Conservation (phyloP, 1,140 invertebrate species). For the Danaus plexippus region DNA sequence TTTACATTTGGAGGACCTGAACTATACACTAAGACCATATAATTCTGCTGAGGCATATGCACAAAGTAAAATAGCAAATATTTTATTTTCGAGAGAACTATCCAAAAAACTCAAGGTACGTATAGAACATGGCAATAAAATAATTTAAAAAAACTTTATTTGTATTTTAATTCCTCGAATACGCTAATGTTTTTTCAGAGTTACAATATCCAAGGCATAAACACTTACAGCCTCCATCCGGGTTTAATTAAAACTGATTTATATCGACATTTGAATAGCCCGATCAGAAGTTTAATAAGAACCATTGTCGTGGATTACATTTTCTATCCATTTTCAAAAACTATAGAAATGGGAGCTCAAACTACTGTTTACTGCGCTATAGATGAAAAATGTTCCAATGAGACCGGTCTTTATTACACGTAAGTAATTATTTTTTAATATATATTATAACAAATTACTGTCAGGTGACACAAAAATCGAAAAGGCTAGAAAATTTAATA, state of each 20-base stretch:
- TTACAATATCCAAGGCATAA: slow-evolving; percentile 67
- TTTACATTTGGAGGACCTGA: slow-evolving; percentile 75
- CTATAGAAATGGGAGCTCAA: slow-evolving; percentile 80
- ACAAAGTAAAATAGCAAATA: slow-evolving; percentile 80
- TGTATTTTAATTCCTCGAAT: slow-evolving; percentile 1
- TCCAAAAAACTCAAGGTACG: slow-evolving; percentile 69
- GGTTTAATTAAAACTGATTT: slow-evolving; percentile 81
- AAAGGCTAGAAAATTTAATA: no score
- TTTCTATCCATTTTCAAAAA: slow-evolving; percentile 16
- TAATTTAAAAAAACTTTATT: not conserved
- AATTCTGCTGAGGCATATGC: slow-evolving; percentile 70
- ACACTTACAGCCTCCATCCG: slow-evolving; percentile 79
- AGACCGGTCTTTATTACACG: slow-evolving; percentile 77
- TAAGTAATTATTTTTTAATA: slow-evolving; percentile 28
- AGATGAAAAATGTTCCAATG: slow-evolving; percentile 74
- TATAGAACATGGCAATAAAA: slow-evolving; percentile 2
- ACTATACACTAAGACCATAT: slow-evolving; percentile 72
- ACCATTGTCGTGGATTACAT: no score
- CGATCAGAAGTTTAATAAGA: slow-evolving; percentile 68
- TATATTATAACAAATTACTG: no score
- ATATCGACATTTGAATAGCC: slow-evolving; percentile 72
- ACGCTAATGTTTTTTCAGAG: slow-evolving; percentile 26
- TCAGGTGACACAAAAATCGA: no score
- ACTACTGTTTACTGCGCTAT: slow-evolving; percentile 84
- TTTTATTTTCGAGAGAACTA: slow-evolving; percentile 77